These are phyloP conservation scores for Hylaeus anthracinus DNA, from an alignment of 1,140 invertebrate species.

Conservation along the genomic window DNA sequence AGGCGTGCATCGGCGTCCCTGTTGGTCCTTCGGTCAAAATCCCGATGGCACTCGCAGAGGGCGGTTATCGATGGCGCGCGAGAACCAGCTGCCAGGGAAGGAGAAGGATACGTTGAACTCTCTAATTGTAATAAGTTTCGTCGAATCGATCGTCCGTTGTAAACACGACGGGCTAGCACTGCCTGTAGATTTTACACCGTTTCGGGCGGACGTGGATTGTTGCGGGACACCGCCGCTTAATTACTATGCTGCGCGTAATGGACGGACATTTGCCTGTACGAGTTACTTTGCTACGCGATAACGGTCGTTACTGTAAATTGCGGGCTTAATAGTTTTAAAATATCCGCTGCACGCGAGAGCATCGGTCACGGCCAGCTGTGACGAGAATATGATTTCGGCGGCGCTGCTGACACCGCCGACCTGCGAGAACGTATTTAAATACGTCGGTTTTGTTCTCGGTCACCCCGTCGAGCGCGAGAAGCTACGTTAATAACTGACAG, in stretches of 20 bases:
- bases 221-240: conserved; percentile 63
- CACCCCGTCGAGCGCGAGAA: no score
- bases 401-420: background rate
- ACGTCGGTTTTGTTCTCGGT: background rate
- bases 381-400: conserved; percentile 18
- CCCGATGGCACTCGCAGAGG: background rate
- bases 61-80: background rate
- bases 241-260: conserved; percentile 55
- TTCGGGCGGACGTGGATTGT: conserved; percentile 56
- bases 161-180: conserved; percentile 37
- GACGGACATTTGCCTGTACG: conserved; percentile 56
- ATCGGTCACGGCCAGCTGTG: conserved; percentile 39
- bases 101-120: conserved; percentile 35
- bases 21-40: no score
- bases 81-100: background rate
- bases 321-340: conserved; percentile 51
- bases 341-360: conserved; percentile 7
- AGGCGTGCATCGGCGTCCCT: no score
- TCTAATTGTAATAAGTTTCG: conserved; percentile 52
- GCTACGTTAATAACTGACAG: no score
- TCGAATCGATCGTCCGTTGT: conserved; percentile 57
- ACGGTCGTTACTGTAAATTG: conserved; percentile 44
- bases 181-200: conserved; percentile 57
- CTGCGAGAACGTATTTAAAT: background rate
- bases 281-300: conserved; percentile 57